Evolutionary conservation across 2,113 vertebrate genomes (phyloP).

Genomic region (Larimichthys crocea): DNA sequence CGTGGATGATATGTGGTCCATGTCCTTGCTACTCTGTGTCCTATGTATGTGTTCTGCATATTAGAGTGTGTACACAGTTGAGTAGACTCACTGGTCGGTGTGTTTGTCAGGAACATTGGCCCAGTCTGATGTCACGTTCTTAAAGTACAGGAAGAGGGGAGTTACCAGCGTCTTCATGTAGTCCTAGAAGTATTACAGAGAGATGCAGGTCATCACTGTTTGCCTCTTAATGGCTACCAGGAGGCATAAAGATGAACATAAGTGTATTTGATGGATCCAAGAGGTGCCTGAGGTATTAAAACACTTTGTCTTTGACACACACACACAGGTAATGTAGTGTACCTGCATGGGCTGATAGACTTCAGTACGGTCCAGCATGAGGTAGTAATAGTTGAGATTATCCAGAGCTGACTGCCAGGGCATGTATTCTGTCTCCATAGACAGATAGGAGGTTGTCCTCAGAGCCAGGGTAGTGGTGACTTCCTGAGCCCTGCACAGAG

Average conservation of each 20-base stretch:
- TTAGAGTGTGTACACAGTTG: neutral
- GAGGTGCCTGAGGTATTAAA: no score
- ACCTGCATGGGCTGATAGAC: slow-evolving; percentile 91
- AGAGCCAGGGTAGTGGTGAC: slow-evolving; percentile 84
- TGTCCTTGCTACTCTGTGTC: neutral
- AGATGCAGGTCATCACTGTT: neutral
- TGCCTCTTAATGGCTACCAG: neutral
- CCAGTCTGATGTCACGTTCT: slow-evolving; percentile 69
- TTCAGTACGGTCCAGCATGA: slow-evolving; percentile 90
- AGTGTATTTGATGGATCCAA: neutral
- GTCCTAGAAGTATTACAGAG: slow-evolving; percentile 65
- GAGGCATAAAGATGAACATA: neutral
- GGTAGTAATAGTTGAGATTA: slow-evolving; percentile 87
- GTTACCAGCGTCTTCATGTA: slow-evolving; percentile 85
- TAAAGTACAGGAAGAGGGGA: slow-evolving; percentile 82
- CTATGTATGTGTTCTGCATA: neutral
- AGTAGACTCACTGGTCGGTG: slow-evolving; percentile 88
- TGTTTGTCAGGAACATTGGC: fast-evolving
- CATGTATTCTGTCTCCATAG: slow-evolving; percentile 82
- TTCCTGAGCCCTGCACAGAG: slow-evolving; percentile 80
- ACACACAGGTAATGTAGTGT: neutral
- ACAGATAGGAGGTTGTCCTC: slow-evolving; percentile 87
- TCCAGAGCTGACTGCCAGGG: slow-evolving; percentile 89
- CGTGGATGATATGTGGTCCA: no score
- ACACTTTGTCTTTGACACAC: neutral